Percentiles rank a stretch among this genome's conserved stretches.
phyloP scores from a whole-genome alignment of 1,140 invertebrate genomes.

The Hypothenemus hampei region DNA sequence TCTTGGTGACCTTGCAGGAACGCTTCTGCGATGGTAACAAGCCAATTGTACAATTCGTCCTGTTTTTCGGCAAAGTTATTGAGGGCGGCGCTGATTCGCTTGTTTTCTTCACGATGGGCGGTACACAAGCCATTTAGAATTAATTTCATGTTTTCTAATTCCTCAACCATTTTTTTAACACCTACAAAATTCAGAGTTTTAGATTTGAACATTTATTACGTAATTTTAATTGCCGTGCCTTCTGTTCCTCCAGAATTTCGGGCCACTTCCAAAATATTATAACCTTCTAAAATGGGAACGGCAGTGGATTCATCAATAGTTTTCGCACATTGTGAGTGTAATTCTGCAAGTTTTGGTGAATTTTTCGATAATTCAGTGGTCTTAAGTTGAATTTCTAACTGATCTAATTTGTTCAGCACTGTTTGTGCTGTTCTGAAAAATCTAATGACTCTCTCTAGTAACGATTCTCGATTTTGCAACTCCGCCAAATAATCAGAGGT shows the following conservation, averaged over 20 bases:
- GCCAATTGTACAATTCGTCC: slow-evolving; percentile 66
- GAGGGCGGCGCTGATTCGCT: slow-evolving; percentile 61
- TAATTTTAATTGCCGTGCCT: slow-evolving; percentile 5
- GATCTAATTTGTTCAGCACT: slow-evolving; percentile 68
- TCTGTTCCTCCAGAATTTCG: slow-evolving; percentile 41
- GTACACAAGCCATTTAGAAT: slow-evolving; percentile 63
- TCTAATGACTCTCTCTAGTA: slow-evolving; percentile 62
- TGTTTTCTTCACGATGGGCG: slow-evolving; percentile 66
- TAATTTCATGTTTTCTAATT: slow-evolving; percentile 70
- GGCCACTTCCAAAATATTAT: slow-evolving; percentile 65
- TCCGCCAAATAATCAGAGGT: slow-evolving; percentile 70
- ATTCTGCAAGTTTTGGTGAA: slow-evolving; percentile 59
- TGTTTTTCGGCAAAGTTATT: slow-evolving; percentile 67
- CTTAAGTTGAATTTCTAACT: slow-evolving; percentile 70
- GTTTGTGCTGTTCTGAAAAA: slow-evolving; percentile 71
- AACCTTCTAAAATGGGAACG: slow-evolving; percentile 64
- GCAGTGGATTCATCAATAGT: slow-evolving; percentile 62
- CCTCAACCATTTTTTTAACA: slow-evolving; percentile 61
- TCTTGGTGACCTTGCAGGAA: slow-evolving; percentile 71
- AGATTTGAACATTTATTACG: neutral
- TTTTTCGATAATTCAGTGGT: slow-evolving; percentile 59
- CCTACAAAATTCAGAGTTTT: neutral
- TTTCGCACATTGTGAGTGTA: slow-evolving; percentile 59
- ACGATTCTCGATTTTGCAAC: slow-evolving; percentile 63
- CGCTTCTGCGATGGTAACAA: slow-evolving; percentile 63